Evolutionary conservation across 2,113 vertebrate species (phyloP).

Genomic region (Agapornis roseicollis): DNA sequence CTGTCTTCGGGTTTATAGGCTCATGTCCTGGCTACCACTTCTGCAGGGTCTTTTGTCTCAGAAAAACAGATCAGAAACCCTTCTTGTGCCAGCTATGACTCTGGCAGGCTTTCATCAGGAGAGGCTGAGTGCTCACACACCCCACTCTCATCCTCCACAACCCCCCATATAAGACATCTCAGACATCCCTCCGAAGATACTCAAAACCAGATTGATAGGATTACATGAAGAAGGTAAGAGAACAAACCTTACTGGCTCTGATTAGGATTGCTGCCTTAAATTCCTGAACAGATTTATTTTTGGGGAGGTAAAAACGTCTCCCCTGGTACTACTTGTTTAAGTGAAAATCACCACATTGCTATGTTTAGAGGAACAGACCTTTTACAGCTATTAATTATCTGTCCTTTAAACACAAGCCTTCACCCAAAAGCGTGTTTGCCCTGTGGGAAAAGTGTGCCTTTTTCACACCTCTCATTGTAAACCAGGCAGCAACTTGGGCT

Average conservation of each 20-base stretch:
- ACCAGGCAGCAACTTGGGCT: background rate
- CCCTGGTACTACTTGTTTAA: background rate
- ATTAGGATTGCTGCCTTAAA: background rate
- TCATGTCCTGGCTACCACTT: background rate
- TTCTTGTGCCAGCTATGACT: background rate
- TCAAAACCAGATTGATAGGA: background rate
- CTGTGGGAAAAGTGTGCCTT: background rate
- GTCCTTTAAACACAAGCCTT: background rate
- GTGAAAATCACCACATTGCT: background rate
- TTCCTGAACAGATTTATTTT: background rate
- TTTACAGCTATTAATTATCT: conserved; percentile 22
- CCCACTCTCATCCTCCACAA: background rate
- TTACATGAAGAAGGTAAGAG: background rate
- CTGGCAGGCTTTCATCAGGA: background rate
- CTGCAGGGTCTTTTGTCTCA: background rate
- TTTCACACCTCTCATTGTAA: conserved; percentile 35
- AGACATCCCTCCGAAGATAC: background rate
- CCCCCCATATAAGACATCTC: background rate
- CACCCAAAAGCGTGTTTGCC: background rate
- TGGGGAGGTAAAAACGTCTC: background rate
- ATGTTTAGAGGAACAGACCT: background rate
- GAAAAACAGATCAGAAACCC: background rate
- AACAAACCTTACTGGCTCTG: background rate
- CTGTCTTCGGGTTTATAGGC: background rate
- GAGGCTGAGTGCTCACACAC: fast-evolving